Evolutionary conservation across 2,888 invertebrate genomes (phyloP).

Genomic region (Leptogaster cylindrica): DNA sequence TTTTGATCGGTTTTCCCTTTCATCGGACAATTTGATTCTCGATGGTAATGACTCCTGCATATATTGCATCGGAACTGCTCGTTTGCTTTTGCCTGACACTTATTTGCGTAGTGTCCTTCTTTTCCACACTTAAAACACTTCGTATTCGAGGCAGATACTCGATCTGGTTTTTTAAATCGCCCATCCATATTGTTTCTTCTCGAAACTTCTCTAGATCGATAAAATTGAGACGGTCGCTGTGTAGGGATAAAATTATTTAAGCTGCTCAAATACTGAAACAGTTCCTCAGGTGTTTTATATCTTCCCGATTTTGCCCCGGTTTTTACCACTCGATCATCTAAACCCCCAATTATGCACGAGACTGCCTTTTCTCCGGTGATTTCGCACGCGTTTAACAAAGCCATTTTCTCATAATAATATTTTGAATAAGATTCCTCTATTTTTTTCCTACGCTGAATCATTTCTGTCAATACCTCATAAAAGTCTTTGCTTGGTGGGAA

Average conservation of each 20-base stretch:
- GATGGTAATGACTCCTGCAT: no score
- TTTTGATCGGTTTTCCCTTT: not conserved
- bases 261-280: conserved; percentile 38
- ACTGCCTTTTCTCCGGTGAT: conserved; percentile 26
- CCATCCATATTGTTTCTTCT: not conserved
- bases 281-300: conserved; percentile 37
- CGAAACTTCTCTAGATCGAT: not conserved
- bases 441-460: conserved; percentile 23
- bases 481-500: conserved; percentile 39
- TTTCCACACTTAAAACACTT: conserved; percentile 22
- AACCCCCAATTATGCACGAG: conserved; percentile 39
- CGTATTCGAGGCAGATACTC: not conserved
- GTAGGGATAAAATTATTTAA: not conserved
- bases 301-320: conserved; percentile 31
- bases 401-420: conserved; percentile 44
- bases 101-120: not conserved
- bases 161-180: no score
- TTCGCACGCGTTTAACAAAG: conserved; percentile 32
- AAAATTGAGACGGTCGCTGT: not conserved
- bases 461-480: conserved; percentile 16
- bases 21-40: not conserved
- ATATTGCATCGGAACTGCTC: no score
- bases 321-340: conserved; percentile 26
- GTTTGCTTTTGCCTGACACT: no score
- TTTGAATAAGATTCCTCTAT: conserved; percentile 23